Evolutionary conservation across 2,888 invertebrate species (phyloP), one percentile per base, ranked within the genome.

Genomic region (Callinectes sapidus): DNA sequence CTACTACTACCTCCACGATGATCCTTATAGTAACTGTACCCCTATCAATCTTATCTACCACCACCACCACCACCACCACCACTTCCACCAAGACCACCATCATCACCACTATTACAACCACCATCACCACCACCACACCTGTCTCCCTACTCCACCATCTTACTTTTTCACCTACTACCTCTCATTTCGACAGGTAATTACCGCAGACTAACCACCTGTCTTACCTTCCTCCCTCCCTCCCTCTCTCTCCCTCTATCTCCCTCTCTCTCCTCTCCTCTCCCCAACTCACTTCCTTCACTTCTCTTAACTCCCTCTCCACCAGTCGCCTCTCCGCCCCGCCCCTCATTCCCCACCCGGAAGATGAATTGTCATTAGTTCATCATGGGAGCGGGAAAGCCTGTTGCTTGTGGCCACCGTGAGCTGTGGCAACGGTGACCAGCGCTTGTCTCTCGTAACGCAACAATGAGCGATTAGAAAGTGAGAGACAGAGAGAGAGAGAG

Each of bases 201-300:
- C 39, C 39, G 39, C 5, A 39, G 39, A 39, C 39, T 39, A 39
- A 39, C 39, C 39, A 39, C 39, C 39, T 23, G 66, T 8, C 0
- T 18, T 28, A 61, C 35, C 35, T 39, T 1, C 35, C 39, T 61
- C 88, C 5, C 55, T 61, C 55, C 61, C 55, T 88, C 28, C 54
- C 42, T 54, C 54, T 87, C 42, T 87, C 87, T 87, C 87, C n/a
- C 86, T 42, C 35, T 42, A 35, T 42, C 87, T 54, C 54, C n/a
- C 42, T 28, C 87, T 42, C 42, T 42, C 86, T 54, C 87, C 28
- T 54, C 35, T 0, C 23, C 55, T 35, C 42, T 18, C 54, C 28
- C 48, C 16, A 35, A 16, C 61, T 35, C 14, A 48, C 39, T 5
- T 61, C 61, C 23, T 18, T 23, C 18, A 0, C 13, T 23, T 61